Evolutionary conservation across 92 coral and sea anemone species (phyloP), one percentile per base, ranked within the genome.

Genomic region (Ricordea florida): DNA sequence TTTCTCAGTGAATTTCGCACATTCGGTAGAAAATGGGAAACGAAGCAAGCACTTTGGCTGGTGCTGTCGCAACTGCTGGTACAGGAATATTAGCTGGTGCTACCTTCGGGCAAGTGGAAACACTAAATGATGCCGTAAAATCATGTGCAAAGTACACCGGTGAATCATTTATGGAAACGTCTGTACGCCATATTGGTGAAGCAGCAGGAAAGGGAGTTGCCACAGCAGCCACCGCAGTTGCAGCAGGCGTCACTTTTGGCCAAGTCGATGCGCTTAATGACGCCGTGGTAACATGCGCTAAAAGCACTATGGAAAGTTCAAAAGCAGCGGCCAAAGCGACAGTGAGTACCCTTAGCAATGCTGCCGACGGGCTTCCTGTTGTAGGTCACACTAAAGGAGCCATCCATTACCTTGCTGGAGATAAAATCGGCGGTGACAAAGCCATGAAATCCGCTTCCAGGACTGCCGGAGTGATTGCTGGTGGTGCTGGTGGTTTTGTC

Each of bases 391-490:
- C 37, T 1, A 61, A 61, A 38, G 69, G 69, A 10, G 2, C 36
- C 9, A 48, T 61, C 5, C 69, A 61, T 30, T 61, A 61, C 69
- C 45, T 48, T 17, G 14, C 37, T 9, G 69, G 69, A 11, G 69
- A 61, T 41, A 36, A 16, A 2, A 13, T 11, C 22, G 69, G 53
- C 45, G 69, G 53, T 1, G 10, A 33, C 20, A 35, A 35, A 3
- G 69, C 69, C 3, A 33, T 61, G 52, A 61, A 61, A 24, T 41
- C 30, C 14, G 69, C 69, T n/a, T 27, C 69, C 14, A 35, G 69
- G 20, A 21, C 69, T 3, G 69, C 69, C 48, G 36, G 40, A 6
- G 69, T 41, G 10, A 15, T 38, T 6, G 69, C 45, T 17, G 69
- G 52, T 61, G 69, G 27, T 4, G 69, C 6, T 5, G 27, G 30